These are phyloP conservation scores for Picathartes gymnocephalus DNA, from an alignment of 2,113 vertebrate species.

Conservation along the genomic window DNA sequence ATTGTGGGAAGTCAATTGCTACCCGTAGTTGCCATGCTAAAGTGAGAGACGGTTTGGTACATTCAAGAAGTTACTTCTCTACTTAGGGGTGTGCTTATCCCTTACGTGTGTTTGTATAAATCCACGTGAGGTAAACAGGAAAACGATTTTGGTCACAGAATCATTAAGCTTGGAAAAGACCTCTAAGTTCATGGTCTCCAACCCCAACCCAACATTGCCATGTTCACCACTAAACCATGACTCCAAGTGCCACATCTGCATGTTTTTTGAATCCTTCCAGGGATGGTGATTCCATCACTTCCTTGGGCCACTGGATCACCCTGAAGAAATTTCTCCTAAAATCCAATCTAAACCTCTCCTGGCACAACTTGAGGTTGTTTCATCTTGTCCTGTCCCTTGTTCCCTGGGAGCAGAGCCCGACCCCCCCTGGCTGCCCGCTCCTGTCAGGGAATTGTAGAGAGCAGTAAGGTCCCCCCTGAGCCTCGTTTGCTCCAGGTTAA, in stretches of 20 bases:
- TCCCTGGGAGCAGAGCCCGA: not conserved
- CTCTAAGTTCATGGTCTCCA: not conserved
- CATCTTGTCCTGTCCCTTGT: not conserved
- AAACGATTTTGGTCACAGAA: not conserved
- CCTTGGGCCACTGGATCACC: not conserved
- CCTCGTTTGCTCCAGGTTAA: not conserved
- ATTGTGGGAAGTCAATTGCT: not conserved
- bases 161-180: not conserved
- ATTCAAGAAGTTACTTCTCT: not conserved
- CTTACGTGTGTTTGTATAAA: not conserved
- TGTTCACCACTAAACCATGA: not conserved
- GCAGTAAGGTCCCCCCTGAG: accelerated
- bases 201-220: not conserved
- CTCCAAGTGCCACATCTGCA: not conserved
- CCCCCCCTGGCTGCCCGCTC: not conserved
- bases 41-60: not conserved
- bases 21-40: accelerated
- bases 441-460: not conserved
- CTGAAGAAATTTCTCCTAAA: not conserved
- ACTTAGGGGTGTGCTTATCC: not conserved
- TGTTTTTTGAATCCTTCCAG: not conserved
- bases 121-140: not conserved
- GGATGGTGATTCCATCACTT: not conserved
- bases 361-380: not conserved
- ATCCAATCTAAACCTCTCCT: not conserved